Evolutionary conservation across 1,140 invertebrate species (phyloP), one percentile per base, ranked within the genome.

Genomic region (Brachionus asplanchnoidis): DNA sequence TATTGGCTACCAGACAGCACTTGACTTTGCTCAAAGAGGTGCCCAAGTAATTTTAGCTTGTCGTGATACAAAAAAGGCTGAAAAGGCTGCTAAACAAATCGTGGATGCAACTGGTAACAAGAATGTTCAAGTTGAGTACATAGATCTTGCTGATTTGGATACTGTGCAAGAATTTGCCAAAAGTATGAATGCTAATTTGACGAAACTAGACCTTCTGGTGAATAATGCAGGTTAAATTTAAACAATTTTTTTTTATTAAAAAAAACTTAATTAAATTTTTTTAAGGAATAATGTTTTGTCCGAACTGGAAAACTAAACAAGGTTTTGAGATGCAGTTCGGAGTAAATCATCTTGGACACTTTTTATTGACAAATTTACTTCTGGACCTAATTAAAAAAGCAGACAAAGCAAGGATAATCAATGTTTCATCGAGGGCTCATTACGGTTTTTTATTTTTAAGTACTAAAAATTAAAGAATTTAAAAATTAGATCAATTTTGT

Each of bases 381-480:
- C 86, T 97, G 65, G 94, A 95, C 87, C 86, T 86, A 17, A 68
- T 91, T 70, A 90, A 90, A 85, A 86, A 85, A 56, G 87, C 93
- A 7, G 91, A 92, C 0, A 93, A 94, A 5, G 93, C 93, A 42
- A 92, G 96, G 82, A 93, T 98, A 65, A 92, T 98, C 0, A 92
- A 95, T 2, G 94, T 96, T 0, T 94, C 95, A 0, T 96, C 95
- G 0, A 92, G 93, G 56, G 90, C 95, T 4, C 96, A 96, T 88
- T 87, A 82, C 26, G 79, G 79, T 82, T 23, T 77, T 14, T 50
- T 50, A 32, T 53, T 77, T 36, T 53, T 77, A 77, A 77, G 73
- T 77, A 77, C 32, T 40, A 2, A 80, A 11, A 53, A 20, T 17
- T 26, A 23, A 17, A 23, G n/a, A 53, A 17, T 40, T 56, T 80